A percentile compares a stretch with the other conserved stretches of the same genome.
These are phyloP conservation scores for Antennarius maculatus DNA, from an alignment of 2,797 vertebrate species.

Conservation along the genomic window DNA sequence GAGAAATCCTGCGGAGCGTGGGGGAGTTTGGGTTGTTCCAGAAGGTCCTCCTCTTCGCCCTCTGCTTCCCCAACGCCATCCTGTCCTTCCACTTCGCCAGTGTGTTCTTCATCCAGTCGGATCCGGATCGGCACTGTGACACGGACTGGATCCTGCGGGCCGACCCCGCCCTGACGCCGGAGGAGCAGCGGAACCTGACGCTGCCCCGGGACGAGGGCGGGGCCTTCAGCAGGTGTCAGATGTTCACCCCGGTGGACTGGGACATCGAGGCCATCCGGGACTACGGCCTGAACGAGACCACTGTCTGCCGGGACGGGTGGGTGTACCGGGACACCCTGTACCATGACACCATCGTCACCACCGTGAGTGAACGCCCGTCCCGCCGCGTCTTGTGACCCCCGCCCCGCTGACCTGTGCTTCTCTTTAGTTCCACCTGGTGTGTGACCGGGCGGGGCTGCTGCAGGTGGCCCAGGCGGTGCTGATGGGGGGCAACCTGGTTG, in stretches of 20 bases:
- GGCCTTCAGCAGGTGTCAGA: conserved; percentile 80
- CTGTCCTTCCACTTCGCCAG: conserved; percentile 77
- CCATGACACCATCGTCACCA: conserved; percentile 73
- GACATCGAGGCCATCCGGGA: conserved; percentile 74
- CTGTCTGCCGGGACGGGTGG: conserved; percentile 82
- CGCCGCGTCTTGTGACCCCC: not conserved
- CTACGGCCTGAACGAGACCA: conserved; percentile 77
- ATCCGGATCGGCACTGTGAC: conserved; percentile 79
- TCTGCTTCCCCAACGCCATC: conserved; percentile 72
- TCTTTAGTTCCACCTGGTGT: conserved; percentile 85
- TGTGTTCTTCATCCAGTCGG: conserved; percentile 79
- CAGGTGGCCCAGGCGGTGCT: conserved; percentile 77
- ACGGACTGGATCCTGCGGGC: conserved; percentile 82
- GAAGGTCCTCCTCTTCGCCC: conserved; percentile 70
- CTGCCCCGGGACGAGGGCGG: conserved; percentile 75
- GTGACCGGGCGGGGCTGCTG: conserved; percentile 64
- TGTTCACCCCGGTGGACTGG: conserved; percentile 82
- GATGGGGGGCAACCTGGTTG: conserved; percentile 81
- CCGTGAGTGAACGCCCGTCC: conserved; percentile 75
- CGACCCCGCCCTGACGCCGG: conserved; percentile 74
- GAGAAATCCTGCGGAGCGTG: conserved; percentile 73
- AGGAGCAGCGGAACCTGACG: conserved; percentile 83
- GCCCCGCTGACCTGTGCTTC: not conserved
- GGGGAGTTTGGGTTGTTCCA: conserved; percentile 86
- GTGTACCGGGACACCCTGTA: conserved; percentile 74